phyloP scores from a whole-genome alignment of 2,888 invertebrate species.

The Phyto melanocephala region DNA sequence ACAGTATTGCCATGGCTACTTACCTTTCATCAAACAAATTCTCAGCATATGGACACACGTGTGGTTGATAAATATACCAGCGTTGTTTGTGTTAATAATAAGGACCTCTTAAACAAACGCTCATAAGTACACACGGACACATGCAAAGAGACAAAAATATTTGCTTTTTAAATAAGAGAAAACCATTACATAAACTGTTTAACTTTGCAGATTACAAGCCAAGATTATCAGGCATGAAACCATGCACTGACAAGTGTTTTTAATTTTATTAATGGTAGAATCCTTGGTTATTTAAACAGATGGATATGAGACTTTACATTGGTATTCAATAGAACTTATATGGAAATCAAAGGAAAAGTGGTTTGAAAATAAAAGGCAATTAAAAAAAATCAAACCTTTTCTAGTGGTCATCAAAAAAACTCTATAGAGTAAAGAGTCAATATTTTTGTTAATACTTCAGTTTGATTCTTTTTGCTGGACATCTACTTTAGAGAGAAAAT shows the following conservation, averaged over 20 bases:
- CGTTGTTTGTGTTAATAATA: conserved; percentile 30
- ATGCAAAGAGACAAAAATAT: neutral
- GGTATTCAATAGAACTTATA: neutral
- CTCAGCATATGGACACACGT: conserved; percentile 42
- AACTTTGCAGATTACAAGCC: conserved; percentile 52
- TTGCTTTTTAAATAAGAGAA: conserved; percentile 20
- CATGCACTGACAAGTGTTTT: conserved; percentile 62
- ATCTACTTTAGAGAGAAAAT: neutral
- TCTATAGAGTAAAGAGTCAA: conserved; percentile 60
- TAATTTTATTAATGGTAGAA: conserved; percentile 62
- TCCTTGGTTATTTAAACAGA: conserved; percentile 21
- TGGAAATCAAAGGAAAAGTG: conserved; percentile 53
- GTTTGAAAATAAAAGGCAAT: conserved; percentile 14
- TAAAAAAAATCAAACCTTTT: conserved; percentile 12
- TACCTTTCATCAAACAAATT: conserved; percentile 25
- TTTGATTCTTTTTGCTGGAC: neutral
- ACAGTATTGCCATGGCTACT: neutral
- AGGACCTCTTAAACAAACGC: conserved; percentile 37
- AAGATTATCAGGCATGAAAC: conserved; percentile 62
- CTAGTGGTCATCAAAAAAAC: conserved; percentile 27
- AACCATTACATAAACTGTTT: conserved; percentile 63
- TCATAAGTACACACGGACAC: neutral
- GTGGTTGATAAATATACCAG: conserved; percentile 22
- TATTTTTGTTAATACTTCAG: conserved; percentile 58
- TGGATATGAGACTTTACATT: neutral